Evolutionary conservation across 2,888 invertebrate species (phyloP).

Genomic region (Pogonocherus hispidulus): DNA sequence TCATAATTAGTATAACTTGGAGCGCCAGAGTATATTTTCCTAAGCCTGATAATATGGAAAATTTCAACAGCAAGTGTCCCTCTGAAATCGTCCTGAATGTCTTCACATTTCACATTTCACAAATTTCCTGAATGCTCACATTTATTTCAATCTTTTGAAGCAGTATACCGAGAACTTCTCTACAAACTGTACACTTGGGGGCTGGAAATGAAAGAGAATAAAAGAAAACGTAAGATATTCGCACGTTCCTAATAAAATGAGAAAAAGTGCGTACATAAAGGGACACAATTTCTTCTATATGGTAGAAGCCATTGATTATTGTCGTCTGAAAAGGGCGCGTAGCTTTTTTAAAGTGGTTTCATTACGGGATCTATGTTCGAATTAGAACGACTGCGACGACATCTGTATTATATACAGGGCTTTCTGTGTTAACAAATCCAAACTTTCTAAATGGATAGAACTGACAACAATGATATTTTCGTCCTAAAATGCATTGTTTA

Average conservation of each 20-base stretch:
- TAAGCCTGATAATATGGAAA: neutral
- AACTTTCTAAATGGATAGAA: too few species aligned
- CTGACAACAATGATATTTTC: too few species aligned
- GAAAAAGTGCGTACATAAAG: constrained; percentile 11
- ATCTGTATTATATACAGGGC: neutral
- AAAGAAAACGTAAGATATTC: constrained; percentile 14
- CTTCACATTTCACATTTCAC: too few species aligned
- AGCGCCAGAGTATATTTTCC: neutral
- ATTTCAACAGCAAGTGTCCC: constrained; percentile 1
- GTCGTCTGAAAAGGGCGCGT: neutral
- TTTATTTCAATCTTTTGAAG: constrained; percentile 12
- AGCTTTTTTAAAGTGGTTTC: neutral
- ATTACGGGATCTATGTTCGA: neutral
- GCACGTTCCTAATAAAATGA: constrained; percentile 16
- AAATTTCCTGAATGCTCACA: neutral
- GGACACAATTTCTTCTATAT: constrained; percentile 2
- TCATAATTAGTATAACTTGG: too few species aligned
- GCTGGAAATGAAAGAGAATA: constrained; percentile 11
- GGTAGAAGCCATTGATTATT: neutral
- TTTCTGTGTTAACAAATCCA: too few species aligned
- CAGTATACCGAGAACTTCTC: constrained; percentile 13
- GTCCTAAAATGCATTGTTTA: too few species aligned
- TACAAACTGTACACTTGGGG: constrained; percentile 12
- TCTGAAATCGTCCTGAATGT: constrained; percentile 3
- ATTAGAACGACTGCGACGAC: neutral